Evolutionary conservation across 2,113 vertebrate species (phyloP).

Genomic region (Gracilinanus agilis): DNA sequence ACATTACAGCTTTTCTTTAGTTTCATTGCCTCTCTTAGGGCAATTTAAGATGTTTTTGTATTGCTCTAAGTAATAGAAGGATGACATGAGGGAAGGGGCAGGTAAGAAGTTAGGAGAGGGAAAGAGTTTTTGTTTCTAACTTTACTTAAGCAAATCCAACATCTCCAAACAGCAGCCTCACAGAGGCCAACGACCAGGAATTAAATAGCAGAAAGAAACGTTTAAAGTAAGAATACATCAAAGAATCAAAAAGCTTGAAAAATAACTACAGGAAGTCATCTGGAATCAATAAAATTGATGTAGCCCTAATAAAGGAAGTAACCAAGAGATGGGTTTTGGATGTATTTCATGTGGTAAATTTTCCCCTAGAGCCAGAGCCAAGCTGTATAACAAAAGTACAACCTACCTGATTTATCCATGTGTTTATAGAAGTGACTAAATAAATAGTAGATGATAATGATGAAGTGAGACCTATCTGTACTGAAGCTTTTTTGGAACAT

Average conservation of each 20-base stretch:
- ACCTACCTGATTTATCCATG: neutral
- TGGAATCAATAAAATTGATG: slow-evolving; percentile 45
- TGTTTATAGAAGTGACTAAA: neutral
- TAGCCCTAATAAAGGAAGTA: slow-evolving; percentile 18
- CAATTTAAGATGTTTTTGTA: slow-evolving; percentile 18
- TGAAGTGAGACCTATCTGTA: neutral
- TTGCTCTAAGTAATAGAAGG: neutral
- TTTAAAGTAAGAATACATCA: slow-evolving; percentile 38
- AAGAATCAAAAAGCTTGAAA: neutral
- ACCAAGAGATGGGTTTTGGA: slow-evolving; percentile 30
- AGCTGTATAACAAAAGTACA: neutral
- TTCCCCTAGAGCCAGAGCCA: neutral
- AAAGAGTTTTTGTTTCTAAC: neutral
- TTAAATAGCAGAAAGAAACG: slow-evolving; percentile 51
- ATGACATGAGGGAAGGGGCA: neutral
- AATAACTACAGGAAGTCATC: slow-evolving; percentile 42
- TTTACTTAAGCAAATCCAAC: neutral
- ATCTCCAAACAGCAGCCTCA: neutral
- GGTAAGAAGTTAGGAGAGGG: slow-evolving; percentile 2
- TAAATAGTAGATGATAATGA: neutral
- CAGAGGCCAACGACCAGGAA: neutral
- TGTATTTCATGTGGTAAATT: neutral
- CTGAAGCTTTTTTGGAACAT: neutral
- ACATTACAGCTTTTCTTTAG: neutral
- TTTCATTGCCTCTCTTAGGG: slow-evolving; percentile 10